Conservation (phyloP, 2,113 vertebrate species). For the Cairina moschata region DNA sequence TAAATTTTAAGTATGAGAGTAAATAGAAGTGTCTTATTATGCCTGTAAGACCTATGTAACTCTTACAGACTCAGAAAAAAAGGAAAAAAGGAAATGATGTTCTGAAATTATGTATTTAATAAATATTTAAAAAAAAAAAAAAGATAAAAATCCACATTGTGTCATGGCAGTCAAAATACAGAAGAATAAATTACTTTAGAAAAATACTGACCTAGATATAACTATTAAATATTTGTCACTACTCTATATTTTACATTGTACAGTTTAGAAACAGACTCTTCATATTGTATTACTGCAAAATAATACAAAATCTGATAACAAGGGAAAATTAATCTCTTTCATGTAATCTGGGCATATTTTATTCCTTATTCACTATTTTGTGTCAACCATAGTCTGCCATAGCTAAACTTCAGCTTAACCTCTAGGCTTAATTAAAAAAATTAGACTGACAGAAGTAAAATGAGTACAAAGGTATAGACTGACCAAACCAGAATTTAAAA, state of each 20-base stretch:
- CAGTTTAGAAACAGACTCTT: neutral
- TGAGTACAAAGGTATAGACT: neutral
- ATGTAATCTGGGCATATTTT: neutral
- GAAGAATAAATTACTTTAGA: neutral
- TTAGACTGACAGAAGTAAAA: neutral
- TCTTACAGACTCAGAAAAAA: neutral
- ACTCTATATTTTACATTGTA: neutral
- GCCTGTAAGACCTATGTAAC: neutral
- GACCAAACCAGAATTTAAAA: neutral
- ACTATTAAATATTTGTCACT: neutral
- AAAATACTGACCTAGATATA: neutral
- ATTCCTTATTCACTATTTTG: neutral
- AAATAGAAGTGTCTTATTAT: neutral
- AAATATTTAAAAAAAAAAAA: neutral
- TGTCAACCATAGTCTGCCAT: neutral
- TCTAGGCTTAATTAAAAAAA: neutral
- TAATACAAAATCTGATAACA: neutral
- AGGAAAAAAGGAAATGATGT: neutral
- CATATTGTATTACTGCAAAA: neutral
- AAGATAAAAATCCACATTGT: neutral
- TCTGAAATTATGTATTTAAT: neutral
- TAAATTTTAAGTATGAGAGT: neutral
- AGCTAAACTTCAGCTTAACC: neutral
- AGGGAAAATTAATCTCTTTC: neutral
- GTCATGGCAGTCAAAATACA: neutral